Base-by-base conservation (phyloP, 2,797 vertebrate genomes). In the Phylloscopus collybita region DNA sequence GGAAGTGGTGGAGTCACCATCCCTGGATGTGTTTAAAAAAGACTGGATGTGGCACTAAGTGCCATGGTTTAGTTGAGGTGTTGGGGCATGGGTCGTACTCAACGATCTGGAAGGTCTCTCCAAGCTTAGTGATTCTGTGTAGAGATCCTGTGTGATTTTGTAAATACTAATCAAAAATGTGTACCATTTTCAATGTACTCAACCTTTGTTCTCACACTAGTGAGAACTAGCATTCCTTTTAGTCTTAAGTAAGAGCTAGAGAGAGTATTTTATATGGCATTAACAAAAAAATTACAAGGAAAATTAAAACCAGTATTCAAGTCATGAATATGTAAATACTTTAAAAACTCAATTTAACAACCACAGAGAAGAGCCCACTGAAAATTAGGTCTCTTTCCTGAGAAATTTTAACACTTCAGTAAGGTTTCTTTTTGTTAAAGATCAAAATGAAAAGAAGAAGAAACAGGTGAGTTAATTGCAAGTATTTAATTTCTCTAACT, bases 291-390 rank as follows among this genome's bases (percentile, higher is more conserved):
- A 20, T 60, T 76, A 60, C 10, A 25, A 70, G 16, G 15, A 70
- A 88, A 90, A 82, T 30, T 34, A 64, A 80, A 73, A 88, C 2
- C 34, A 59, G 16, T 53, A 44, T 44, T 49, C 27, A 26, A 71
- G 27, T 57, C 13, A n/a, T 60, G 4, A 73, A 73, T 16, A 61
- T 11, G 1, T 16, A 49, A 29, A 78, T 64, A 71, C 21, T 60
- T 71, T 11, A 1, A 93, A 69, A 91, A 11, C 1, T 53, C 19
- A 25, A 18, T 86, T 80, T 59, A 61, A 53, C 12, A 47, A 45
- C 32, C 22, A 56, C 7, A 27, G 18, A 54, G 18, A 59, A 64
- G 4, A 72, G 0, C 2, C 3, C 27, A 54, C 4, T n/a, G 51
- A 49, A 91, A 76, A 60, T 60, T 42, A 26, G 0, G 6, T 42